Evolutionary conservation across 2,888 invertebrate species (phyloP).

Genomic region (Cheilosia soror): DNA sequence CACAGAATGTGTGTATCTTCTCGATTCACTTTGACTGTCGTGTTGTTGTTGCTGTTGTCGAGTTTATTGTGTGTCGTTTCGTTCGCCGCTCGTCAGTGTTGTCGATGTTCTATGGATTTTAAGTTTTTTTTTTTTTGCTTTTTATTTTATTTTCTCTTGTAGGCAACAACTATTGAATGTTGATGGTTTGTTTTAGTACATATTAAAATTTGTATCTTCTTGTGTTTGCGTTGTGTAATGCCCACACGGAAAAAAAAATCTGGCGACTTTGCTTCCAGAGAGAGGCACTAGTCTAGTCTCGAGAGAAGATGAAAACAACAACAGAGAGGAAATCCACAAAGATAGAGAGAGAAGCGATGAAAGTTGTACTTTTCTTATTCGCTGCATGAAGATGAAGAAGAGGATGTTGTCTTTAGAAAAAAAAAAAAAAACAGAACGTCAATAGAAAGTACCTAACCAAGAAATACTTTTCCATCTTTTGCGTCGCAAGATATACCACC

Average conservation of each 20-base stretch:
- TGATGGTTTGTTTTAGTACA: background rate
- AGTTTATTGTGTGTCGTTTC: slow-evolving; percentile 31
- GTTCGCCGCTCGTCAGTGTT: slow-evolving; percentile 51
- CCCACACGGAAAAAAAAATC: background rate
- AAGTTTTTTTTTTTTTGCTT: slow-evolving; percentile 10
- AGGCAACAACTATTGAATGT: background rate
- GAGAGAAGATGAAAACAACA: slow-evolving; percentile 44
- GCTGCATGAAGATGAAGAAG: slow-evolving; percentile 6
- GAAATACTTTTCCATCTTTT: slow-evolving; percentile 27
- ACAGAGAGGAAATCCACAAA: slow-evolving; percentile 53
- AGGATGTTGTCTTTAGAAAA: slow-evolving; percentile 8
- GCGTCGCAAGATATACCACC: background rate
- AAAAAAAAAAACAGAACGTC: slow-evolving; percentile 6
- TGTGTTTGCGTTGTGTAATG: slow-evolving; percentile 37
- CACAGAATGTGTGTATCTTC: slow-evolving; percentile 75
- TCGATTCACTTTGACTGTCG: slow-evolving; percentile 70
- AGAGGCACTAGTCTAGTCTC: background rate
- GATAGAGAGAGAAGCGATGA: background rate
- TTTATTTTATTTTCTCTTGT: slow-evolving; percentile 10
- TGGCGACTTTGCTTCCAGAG: background rate
- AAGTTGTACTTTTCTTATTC: background rate
- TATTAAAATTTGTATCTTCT: slow-evolving; percentile 9
- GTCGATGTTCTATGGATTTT: slow-evolving; percentile 55
- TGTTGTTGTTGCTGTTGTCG: slow-evolving; percentile 54
- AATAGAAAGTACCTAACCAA: slow-evolving; percentile 27